phyloP scores from a whole-genome alignment of 2,113 vertebrate species.

The Seriola aureovittata region DNA sequence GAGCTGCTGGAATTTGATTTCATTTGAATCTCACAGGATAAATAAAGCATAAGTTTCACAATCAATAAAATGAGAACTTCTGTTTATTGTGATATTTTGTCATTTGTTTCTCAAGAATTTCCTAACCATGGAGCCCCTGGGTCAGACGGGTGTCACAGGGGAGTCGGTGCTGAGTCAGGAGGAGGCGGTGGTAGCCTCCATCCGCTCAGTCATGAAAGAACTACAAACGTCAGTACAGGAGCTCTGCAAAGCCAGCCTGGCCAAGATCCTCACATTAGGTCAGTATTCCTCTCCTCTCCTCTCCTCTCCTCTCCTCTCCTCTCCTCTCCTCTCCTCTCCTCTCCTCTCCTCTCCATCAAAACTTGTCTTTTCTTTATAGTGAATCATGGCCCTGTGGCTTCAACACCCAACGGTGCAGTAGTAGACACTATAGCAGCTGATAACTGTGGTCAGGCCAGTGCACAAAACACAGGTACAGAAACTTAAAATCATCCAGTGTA shows the following conservation, averaged over 20 bases:
- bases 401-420: not conserved
- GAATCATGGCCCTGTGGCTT: conserved; percentile 49
- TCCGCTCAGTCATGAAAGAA: conserved; percentile 65
- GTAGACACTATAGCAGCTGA: not conserved
- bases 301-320: not conserved
- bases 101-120: conserved; percentile 68
- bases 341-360: not conserved
- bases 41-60: not conserved
- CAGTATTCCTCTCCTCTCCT: conserved; percentile 13
- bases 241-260: conserved; percentile 70
- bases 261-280: conserved; percentile 73
- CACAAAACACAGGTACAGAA: conserved; percentile 50
- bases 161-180: conserved; percentile 41
- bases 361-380: conserved; percentile 56
- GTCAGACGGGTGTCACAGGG: conserved; percentile 7
- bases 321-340: not conserved
- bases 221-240: conserved; percentile 72
- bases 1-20: not conserved
- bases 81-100: not conserved
- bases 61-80: not conserved
- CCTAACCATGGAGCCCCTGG: conserved; percentile 46
- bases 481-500: not conserved
- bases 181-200: conserved; percentile 42
- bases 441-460: not conserved
- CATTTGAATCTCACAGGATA: not conserved